phyloP scores from a whole-genome alignment of 2,113 vertebrate genomes.

The Lepisosteus oculatus region DNA sequence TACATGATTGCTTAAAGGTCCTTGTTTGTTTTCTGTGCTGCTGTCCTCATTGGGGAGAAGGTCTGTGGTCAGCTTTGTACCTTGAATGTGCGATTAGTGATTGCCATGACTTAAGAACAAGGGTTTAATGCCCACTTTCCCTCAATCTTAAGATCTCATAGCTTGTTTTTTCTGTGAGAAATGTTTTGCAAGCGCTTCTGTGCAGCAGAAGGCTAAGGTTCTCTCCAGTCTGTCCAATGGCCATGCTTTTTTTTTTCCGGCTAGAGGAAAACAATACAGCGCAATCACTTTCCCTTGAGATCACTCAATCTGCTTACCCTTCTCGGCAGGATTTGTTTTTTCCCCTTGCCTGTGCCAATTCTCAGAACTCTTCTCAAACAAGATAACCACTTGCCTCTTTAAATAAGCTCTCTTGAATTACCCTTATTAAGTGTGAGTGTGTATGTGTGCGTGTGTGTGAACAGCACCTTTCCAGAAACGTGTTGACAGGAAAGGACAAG shows the following conservation, averaged over 20 bases:
- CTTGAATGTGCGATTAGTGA: background rate
- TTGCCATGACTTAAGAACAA: background rate
- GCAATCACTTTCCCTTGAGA: background rate
- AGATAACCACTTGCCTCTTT: slow-evolving; percentile 57
- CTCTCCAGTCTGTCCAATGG: too few relatives aligned
- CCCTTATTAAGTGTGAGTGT: slow-evolving; percentile 40
- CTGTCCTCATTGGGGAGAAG: too few relatives aligned
- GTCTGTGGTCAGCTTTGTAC: too few relatives aligned
- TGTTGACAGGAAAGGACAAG: slow-evolving; percentile 67
- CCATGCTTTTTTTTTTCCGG: too few relatives aligned
- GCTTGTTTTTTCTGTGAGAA: too few relatives aligned
- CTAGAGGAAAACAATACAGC: too few relatives aligned
- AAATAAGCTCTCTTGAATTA: slow-evolving; percentile 55
- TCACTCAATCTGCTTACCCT: background rate
- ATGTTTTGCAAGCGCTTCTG: too few relatives aligned
- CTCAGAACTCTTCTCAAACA: slow-evolving; percentile 36
- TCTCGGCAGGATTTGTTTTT: background rate
- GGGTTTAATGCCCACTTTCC: background rate
- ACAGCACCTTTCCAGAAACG: slow-evolving; percentile 48
- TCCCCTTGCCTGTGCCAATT: slow-evolving; percentile 17
- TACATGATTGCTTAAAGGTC: slow-evolving; percentile 98
- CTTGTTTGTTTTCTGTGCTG: slow-evolving; percentile 70
- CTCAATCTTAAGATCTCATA: too few relatives aligned
- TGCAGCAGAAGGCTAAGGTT: too few relatives aligned
- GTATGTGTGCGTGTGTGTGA: slow-evolving; percentile 25